A percentile compares a stretch with the other conserved stretches of the same genome.
These are phyloP conservation scores for Coturnix japonica DNA, from an alignment of 2,113 vertebrate genomes.

Conservation along the genomic window DNA sequence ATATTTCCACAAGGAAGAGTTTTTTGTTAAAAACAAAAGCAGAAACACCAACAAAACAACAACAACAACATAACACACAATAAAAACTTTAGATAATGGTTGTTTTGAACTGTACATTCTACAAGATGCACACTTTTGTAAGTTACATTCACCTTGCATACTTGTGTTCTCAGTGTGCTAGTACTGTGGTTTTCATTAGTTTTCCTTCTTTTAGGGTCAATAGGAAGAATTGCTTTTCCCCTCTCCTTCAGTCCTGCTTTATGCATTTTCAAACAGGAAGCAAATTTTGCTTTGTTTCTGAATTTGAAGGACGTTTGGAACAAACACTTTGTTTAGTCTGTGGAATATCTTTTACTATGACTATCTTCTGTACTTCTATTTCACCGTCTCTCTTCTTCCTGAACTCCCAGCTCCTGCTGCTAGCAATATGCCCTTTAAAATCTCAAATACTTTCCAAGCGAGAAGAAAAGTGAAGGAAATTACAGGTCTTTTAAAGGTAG, in stretches of 20 bases:
- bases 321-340: background rate
- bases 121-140: background rate
- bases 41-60: background rate
- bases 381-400: background rate
- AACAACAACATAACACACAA: no score
- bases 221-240: background rate
- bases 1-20: background rate
- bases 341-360: background rate
- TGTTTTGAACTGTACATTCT: conserved; percentile 9
- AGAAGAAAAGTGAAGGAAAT: conserved; percentile 45
- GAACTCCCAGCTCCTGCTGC: background rate
- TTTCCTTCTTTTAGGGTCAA: background rate
- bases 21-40: background rate
- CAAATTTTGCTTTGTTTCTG: background rate
- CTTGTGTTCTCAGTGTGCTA: background rate
- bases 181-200: background rate
- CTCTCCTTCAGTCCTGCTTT: background rate
- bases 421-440: conserved; percentile 21
- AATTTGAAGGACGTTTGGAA: background rate
- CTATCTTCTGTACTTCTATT: background rate
- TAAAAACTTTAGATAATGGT: background rate
- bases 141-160: background rate
- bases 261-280: background rate
- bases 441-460: background rate
- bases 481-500: background rate